A percentile compares a stretch with the other conserved stretches of the same genome.
phyloP scores from a whole-genome alignment of 2,797 vertebrate species.

The Eremophila alpestris region DNA sequence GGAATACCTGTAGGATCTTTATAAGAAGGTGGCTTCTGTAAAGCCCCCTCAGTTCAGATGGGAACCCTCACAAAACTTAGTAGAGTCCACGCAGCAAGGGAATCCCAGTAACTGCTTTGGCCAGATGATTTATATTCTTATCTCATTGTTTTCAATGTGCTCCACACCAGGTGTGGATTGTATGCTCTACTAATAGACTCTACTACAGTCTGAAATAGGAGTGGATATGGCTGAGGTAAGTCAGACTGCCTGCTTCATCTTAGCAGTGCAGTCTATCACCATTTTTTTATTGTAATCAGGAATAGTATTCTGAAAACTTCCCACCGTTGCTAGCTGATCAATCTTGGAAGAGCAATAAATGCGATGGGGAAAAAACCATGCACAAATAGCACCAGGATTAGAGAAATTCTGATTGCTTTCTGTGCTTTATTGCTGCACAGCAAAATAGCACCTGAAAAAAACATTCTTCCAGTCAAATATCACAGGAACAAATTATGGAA shows the following conservation, averaged over 20 bases:
- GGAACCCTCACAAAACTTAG: neutral
- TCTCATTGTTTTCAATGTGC: neutral
- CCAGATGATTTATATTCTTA: neutral
- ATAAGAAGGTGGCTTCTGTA: neutral
- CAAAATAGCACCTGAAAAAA: neutral
- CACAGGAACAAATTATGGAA: neutral
- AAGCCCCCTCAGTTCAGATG: neutral
- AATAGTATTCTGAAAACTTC: neutral
- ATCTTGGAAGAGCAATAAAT: neutral
- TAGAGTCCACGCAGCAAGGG: neutral
- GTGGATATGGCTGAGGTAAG: neutral
- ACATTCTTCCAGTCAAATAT: neutral
- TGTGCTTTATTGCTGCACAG: neutral
- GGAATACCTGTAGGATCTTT: neutral
- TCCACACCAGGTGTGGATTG: neutral
- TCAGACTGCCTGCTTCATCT: neutral
- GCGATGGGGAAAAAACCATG: neutral
- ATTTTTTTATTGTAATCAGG: neutral
- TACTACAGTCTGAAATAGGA: neutral
- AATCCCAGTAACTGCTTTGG: neutral
- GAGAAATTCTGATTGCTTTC: neutral
- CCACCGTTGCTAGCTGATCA: neutral
- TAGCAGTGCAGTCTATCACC: neutral
- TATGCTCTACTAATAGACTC: neutral
- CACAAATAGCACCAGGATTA: neutral